phyloP scores from a whole-genome alignment of 2,113 vertebrate genomes.

The Mesitornis unicolor region DNA sequence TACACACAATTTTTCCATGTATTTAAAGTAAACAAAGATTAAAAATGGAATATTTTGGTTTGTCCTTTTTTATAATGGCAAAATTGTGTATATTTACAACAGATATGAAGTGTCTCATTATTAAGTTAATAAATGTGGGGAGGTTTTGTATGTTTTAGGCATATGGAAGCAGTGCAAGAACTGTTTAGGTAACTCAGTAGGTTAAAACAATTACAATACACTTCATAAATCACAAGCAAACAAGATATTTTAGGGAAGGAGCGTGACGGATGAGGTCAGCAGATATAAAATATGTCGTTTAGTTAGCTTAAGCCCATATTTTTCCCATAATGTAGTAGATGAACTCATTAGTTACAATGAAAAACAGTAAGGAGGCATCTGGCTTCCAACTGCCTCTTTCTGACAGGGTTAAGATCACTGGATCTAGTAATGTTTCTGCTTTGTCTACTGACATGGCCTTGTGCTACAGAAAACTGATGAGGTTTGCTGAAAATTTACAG shows the following conservation, averaged over 20 bases:
- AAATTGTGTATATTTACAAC: background rate
- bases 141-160: background rate
- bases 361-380: slow-evolving; percentile 75
- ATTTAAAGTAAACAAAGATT: background rate
- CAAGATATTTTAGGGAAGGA: slow-evolving; percentile 66
- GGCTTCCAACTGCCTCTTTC: slow-evolving; percentile 60
- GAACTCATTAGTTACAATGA: slow-evolving; percentile 75
- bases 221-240: slow-evolving; percentile 71
- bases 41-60: background rate
- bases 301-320: slow-evolving; percentile 70
- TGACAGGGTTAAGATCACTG: slow-evolving; percentile 42
- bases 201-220: slow-evolving; percentile 56
- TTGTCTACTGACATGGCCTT: slow-evolving; percentile 30
- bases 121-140: background rate
- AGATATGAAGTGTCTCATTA: background rate
- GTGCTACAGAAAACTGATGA: slow-evolving; percentile 50
- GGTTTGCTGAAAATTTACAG: slow-evolving; percentile 37
- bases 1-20: background rate
- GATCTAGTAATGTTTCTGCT: slow-evolving; percentile 31
- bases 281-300: slow-evolving; percentile 66
- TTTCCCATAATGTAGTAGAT: slow-evolving; percentile 71
- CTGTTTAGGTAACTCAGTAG: slow-evolving; percentile 65
- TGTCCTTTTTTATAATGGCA: background rate
- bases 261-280: slow-evolving; percentile 70
- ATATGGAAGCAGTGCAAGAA: slow-evolving; percentile 30